These are phyloP conservation scores for Pseudopodoces humilis DNA, from an alignment of 2,113 vertebrate species.

Conservation along the genomic window DNA sequence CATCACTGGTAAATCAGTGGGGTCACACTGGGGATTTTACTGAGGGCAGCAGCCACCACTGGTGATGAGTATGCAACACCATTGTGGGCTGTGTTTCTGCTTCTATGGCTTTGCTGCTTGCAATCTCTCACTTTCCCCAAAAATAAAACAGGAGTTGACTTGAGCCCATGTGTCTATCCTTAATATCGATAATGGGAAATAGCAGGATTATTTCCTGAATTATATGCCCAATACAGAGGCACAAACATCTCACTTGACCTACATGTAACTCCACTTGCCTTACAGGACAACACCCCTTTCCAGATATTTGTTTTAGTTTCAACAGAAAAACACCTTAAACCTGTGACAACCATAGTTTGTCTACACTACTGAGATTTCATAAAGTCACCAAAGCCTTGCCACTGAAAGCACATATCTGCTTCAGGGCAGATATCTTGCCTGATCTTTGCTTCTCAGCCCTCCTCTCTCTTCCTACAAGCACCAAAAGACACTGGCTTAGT, in stretches of 20 bases:
- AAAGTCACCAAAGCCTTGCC: background rate
- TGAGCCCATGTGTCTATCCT: background rate
- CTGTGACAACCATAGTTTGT: background rate
- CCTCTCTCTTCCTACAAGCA: background rate
- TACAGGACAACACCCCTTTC: background rate
- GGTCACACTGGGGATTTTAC: too few species aligned
- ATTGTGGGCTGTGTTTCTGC: rapidly evolving
- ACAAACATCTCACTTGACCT: background rate
- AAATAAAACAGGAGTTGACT: background rate
- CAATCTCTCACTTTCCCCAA: background rate
- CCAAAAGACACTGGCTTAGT: background rate
- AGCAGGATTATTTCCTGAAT: background rate
- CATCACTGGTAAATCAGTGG: rapidly evolving
- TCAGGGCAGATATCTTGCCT: background rate
- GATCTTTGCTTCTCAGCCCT: background rate
- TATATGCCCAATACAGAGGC: rapidly evolving
- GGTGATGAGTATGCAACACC: background rate
- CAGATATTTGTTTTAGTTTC: background rate
- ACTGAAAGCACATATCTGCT: background rate
- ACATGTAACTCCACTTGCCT: background rate
- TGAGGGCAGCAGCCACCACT: background rate
- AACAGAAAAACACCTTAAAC: background rate
- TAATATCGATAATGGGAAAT: background rate
- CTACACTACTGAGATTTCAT: background rate
- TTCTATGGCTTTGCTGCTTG: background rate